Evolutionary conservation across 2,113 vertebrate genomes (phyloP).

Genomic region (Chaetodon auriga): DNA sequence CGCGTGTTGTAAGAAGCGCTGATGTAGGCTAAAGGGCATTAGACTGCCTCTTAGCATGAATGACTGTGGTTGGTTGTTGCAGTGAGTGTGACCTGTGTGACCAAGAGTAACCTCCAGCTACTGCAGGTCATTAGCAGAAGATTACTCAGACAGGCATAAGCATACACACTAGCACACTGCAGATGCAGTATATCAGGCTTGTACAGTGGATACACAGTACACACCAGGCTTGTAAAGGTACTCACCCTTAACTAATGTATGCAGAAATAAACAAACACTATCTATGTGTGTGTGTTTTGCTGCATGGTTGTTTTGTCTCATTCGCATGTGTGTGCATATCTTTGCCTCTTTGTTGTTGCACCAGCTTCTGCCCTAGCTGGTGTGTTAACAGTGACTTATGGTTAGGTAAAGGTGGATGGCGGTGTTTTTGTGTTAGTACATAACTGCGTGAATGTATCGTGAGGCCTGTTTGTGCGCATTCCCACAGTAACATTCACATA

Average conservation of each 20-base stretch:
- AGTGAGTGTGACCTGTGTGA: slow-evolving; percentile 36
- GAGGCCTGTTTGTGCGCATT: slow-evolving; percentile 33
- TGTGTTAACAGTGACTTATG: not conserved
- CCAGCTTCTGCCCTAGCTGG: not conserved
- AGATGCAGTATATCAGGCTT: slow-evolving; percentile 3
- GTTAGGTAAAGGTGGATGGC: slow-evolving; percentile 12
- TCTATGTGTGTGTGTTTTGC: not conserved
- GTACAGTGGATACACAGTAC: slow-evolving; percentile 7
- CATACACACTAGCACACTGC: not conserved
- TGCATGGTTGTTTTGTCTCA: not conserved
- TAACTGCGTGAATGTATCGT: slow-evolving; percentile 36
- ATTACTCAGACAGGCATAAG: slow-evolving; percentile 46
- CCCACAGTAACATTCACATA: slow-evolving; percentile 19
- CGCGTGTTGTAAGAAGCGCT: not conserved
- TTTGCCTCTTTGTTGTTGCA: not conserved
- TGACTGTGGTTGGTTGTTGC: slow-evolving; percentile 40
- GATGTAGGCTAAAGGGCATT: slow-evolving; percentile 18
- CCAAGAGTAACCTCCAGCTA: slow-evolving; percentile 67
- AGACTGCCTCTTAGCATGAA: not conserved
- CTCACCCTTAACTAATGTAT: slow-evolving; percentile 47
- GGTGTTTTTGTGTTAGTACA: slow-evolving; percentile 44
- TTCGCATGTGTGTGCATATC: not conserved
- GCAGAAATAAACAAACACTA: slow-evolving; percentile 32
- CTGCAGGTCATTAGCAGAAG: slow-evolving; percentile 66
- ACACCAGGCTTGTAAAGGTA: slow-evolving; percentile 30